These are phyloP conservation scores for Smutsia gigantea DNA, from an alignment of 2,797 vertebrate species.

Conservation along the genomic window DNA sequence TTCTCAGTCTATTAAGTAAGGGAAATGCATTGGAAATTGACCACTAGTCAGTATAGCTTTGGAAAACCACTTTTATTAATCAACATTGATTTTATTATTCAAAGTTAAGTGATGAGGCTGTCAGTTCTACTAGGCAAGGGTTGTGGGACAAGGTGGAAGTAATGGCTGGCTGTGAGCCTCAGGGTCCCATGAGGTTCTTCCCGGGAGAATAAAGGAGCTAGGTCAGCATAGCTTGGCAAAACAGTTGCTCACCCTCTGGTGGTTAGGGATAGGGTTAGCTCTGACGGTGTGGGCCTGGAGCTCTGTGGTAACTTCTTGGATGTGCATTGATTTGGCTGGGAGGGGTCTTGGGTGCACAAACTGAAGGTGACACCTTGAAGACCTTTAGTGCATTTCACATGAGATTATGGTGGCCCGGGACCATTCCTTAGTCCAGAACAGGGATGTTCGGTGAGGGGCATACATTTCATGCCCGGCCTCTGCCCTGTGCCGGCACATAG, in stretches of 20 bases:
- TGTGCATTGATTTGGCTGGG: neutral
- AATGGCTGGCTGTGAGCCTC: constrained; percentile 39
- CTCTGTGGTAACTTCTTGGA: neutral
- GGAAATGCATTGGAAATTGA: constrained; percentile 82
- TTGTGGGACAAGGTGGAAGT: constrained; percentile 29
- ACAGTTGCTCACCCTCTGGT: neutral
- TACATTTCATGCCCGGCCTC: neutral
- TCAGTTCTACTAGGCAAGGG: constrained; percentile 71
- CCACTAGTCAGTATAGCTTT: constrained; percentile 55
- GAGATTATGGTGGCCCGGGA: neutral
- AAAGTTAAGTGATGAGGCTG: constrained; percentile 61
- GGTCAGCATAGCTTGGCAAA: neutral
- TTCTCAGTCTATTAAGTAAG: constrained; percentile 80
- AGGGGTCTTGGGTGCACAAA: neutral
- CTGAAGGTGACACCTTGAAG: neutral
- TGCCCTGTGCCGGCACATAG: too few species aligned
- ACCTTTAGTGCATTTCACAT: neutral
- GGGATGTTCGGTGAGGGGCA: neutral
- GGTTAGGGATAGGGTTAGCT: neutral
- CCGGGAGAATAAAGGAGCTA: neutral
- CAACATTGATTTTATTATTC: constrained; percentile 76
- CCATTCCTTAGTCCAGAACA: neutral
- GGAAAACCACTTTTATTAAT: constrained; percentile 83
- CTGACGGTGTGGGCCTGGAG: neutral
- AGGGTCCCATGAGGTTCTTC: neutral